Evolutionary conservation across 2,113 vertebrate species (phyloP).

Genomic region (Pterocles gutturalis): DNA sequence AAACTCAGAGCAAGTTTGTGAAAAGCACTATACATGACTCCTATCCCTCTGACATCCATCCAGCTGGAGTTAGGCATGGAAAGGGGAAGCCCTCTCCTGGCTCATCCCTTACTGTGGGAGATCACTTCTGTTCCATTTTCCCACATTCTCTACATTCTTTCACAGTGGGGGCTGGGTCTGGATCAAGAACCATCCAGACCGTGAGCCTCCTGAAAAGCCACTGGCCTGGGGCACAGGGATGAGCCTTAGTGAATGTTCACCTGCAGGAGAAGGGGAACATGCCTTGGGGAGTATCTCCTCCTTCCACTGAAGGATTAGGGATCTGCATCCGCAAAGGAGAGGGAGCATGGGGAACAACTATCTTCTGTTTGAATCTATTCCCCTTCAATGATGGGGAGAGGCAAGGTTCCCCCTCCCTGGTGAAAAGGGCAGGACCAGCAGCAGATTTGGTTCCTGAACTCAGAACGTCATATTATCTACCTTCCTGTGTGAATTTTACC

Average conservation of each 20-base stretch:
- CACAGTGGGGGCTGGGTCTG: background rate
- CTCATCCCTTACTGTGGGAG: background rate
- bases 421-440: background rate
- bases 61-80: background rate
- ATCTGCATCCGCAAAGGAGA: background rate
- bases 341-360: background rate
- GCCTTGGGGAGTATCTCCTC: background rate
- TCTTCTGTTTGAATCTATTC: background rate
- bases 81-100: background rate
- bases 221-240: background rate
- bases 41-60: background rate
- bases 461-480: background rate
- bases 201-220: background rate
- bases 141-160: conserved; percentile 12
- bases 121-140: background rate
- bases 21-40: background rate
- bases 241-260: background rate
- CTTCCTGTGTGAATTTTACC: background rate
- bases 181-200: background rate
- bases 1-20: background rate
- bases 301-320: background rate
- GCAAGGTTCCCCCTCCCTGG: background rate
- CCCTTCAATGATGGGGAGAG: background rate
- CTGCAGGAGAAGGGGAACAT: background rate
- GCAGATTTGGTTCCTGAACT: background rate